Percentiles rank a stretch among this genome's conserved stretches.
Evolutionary conservation across 1,140 invertebrate genomes (phyloP).

Genomic region (Saccostrea echinata): DNA sequence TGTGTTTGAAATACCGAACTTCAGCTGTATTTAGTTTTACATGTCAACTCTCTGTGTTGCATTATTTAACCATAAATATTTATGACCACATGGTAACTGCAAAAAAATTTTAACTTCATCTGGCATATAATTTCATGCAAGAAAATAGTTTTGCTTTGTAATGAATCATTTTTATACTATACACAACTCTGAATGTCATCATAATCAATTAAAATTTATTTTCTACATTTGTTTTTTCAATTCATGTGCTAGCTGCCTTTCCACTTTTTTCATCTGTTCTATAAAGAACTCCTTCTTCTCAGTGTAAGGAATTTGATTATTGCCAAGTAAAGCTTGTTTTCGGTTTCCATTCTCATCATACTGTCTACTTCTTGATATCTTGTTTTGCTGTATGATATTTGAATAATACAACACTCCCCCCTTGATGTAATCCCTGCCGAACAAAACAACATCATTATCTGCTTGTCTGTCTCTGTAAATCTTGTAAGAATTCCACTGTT

Average conservation of each 20-base stretch:
- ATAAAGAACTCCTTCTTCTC: neutral
- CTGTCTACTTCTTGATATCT: neutral
- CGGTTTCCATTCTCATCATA: neutral
- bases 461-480: neutral
- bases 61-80: too few species aligned
- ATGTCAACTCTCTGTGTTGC: too few species aligned
- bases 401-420: neutral
- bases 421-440: neutral
- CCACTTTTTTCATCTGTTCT: neutral
- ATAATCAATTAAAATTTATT: too few species aligned
- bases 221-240: too few species aligned
- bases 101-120: too few species aligned
- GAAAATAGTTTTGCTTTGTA: too few species aligned
- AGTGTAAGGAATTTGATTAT: neutral
- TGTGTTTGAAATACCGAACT: too few species aligned
- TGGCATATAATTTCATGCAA: too few species aligned
- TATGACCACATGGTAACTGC: too few species aligned
- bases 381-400: neutral
- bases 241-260: neutral
- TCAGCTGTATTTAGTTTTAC: too few species aligned
- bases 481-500: slow-evolving; percentile 21
- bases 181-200: too few species aligned
- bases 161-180: too few species aligned
- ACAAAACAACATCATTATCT: neutral
- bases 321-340: neutral